Conservation (phyloP, 2,888 invertebrate species). For the Ceraclea dissimilis region DNA sequence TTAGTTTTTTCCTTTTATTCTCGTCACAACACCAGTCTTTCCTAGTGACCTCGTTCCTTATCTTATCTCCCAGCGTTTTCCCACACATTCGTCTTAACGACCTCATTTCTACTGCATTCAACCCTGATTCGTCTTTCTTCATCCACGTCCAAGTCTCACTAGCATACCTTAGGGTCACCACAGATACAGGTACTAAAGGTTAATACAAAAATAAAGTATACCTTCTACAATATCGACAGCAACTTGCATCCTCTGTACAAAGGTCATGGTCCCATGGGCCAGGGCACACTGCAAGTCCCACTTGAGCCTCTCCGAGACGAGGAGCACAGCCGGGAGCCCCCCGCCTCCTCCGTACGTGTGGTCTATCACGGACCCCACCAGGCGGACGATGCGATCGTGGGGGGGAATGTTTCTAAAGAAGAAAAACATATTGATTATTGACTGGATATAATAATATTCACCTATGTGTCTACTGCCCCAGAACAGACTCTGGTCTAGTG, state of each 20-base stretch:
- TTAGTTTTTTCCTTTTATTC: no score
- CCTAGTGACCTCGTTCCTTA: no score
- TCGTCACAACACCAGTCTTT: no score
- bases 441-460: background rate
- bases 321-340: conserved; percentile 63
- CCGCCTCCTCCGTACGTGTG: conserved; percentile 60
- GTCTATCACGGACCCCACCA: conserved; percentile 76
- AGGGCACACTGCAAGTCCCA: conserved; percentile 74
- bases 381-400: conserved; percentile 69
- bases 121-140: no score
- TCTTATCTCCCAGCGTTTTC: no score
- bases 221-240: conserved; percentile 77
- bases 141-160: no score
- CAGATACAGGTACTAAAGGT: no score
- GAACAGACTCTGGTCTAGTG: no score
- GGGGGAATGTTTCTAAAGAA: conserved; percentile 66
- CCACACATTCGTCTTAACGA: no score
- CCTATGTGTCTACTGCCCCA: no score
- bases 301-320: conserved; percentile 68
- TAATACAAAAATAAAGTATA: conserved; percentile 24
- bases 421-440: background rate
- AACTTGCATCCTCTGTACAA: conserved; percentile 58
- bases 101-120: no score
- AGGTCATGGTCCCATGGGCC: conserved; percentile 57
- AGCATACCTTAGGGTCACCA: no score